These are phyloP conservation scores for Siniperca obscura DNA, from an alignment of 2,797 vertebrate genomes.

Conservation along the genomic window DNA sequence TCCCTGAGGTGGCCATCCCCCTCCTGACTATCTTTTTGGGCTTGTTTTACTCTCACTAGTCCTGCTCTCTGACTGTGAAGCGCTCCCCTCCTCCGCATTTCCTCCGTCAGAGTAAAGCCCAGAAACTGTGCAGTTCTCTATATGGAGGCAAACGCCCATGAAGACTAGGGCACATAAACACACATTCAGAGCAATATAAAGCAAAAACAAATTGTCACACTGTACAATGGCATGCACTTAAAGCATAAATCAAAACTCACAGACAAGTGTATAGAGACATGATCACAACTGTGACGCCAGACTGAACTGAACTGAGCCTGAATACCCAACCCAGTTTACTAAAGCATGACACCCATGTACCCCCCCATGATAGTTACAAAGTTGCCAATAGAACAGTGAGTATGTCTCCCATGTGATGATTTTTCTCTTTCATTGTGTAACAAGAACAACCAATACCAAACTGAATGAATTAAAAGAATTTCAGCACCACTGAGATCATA, in stretches of 20 bases:
- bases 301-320: conserved; percentile 18
- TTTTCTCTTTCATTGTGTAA: conserved; percentile 1
- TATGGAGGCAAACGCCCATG: conserved; percentile 25
- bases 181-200: not conserved
- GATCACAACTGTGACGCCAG: conserved; percentile 21
- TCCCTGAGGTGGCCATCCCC: conserved; percentile 33
- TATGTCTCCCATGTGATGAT: conserved; percentile 5
- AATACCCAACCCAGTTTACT: conserved; percentile 31
- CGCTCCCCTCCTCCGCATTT: conserved; percentile 21
- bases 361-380: not conserved
- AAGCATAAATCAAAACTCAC: conserved; percentile 9
- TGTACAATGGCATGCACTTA: not conserved
- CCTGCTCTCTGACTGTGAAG: conserved; percentile 25
- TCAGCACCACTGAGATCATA: not conserved
- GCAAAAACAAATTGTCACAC: not conserved
- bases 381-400: conserved; percentile 7
- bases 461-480: conserved; percentile 1
- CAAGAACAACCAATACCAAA: not conserved
- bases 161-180: conserved; percentile 1
- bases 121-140: conserved; percentile 1
- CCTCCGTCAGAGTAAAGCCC: conserved; percentile 26
- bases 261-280: not conserved
- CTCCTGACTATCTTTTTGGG: conserved; percentile 28
- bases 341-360: not conserved
- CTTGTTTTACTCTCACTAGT: conserved; percentile 33